Evolutionary conservation across 2,113 vertebrate genomes (phyloP), one percentile per base, ranked within the genome.

Genomic region (Hydrolagus affinis): DNA sequence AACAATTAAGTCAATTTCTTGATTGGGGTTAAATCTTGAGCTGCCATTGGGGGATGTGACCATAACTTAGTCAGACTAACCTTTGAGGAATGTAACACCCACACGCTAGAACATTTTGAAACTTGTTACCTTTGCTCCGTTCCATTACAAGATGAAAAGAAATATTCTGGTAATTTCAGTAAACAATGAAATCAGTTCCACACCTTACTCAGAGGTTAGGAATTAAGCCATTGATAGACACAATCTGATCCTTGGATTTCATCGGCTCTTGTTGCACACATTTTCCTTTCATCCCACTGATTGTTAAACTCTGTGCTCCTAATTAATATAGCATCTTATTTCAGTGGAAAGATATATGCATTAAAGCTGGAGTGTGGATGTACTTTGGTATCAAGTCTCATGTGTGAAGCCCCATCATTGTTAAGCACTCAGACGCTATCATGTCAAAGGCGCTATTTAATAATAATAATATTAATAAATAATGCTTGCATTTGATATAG

Each of bases 131-230:
- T 69, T 88, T 87, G 85, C 88, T 68, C 28, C 87, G 86, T 70
- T 30, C 70, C n/a, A 19, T 32, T 70, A 2, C 8, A 66, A 14
- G 72, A 70, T 70, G 25, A 87, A 89, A 88, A 0, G 44, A 87
- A 88, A 6, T 17, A 11, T 86, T 85, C 83, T 56, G 74, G 83
- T 66, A 78, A 90, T 87, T 23, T 86, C n/a, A 86, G 86, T 73
- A 86, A 23, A 78, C 85, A 87, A 28, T 72, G 70, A 88, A 60
- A 70, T 88, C 71, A 85, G 28, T 83, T 64, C 66, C 25, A 3
- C 71, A 77, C 57, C 74, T 62, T 73, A 70, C 44, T 62, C 69
- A 3, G 85, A 86, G 70, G 80, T 88, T 86, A 11, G 76, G 68
- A 76, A 85, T 80, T 6, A 28, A 1, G 7, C 70, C 86, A 85